Conservation (phyloP, 2,113 vertebrate species). For the Albula glossodonta region DNA sequence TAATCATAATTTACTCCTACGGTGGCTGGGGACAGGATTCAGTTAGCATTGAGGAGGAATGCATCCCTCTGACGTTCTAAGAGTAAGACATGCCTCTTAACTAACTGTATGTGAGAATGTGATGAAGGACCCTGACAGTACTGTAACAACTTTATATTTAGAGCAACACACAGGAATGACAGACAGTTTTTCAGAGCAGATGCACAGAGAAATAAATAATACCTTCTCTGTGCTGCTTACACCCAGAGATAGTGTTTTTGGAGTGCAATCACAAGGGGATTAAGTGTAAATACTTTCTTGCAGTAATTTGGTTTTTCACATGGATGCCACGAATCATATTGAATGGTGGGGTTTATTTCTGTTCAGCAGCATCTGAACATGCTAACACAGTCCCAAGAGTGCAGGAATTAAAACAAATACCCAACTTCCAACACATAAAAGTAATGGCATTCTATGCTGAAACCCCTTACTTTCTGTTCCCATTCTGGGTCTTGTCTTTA, state of each 20-base stretch:
- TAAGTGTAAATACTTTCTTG: background rate
- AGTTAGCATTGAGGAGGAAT: background rate
- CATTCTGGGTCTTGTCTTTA: background rate
- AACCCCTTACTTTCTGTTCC: background rate
- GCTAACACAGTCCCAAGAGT: background rate
- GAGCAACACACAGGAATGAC: background rate
- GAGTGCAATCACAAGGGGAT: background rate
- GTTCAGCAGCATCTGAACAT: background rate
- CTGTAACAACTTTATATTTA: background rate
- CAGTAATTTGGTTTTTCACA: background rate
- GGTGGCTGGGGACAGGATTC: conserved; percentile 15
- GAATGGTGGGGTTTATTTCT: background rate
- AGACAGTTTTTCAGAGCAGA: background rate
- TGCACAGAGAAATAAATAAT: background rate
- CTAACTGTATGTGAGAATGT: background rate
- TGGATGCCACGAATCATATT: background rate
- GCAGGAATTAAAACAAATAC: background rate
- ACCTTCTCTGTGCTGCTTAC: background rate
- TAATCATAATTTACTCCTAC: conserved; percentile 31
- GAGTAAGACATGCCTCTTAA: background rate
- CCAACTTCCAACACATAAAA: background rate
- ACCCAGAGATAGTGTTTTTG: background rate
- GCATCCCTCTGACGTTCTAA: background rate
- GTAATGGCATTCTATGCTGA: too few relatives aligned
- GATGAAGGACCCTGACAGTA: background rate